Evolutionary conservation across 2,888 invertebrate species (phyloP).

Genomic region (Drosophila flavopinicola): DNA sequence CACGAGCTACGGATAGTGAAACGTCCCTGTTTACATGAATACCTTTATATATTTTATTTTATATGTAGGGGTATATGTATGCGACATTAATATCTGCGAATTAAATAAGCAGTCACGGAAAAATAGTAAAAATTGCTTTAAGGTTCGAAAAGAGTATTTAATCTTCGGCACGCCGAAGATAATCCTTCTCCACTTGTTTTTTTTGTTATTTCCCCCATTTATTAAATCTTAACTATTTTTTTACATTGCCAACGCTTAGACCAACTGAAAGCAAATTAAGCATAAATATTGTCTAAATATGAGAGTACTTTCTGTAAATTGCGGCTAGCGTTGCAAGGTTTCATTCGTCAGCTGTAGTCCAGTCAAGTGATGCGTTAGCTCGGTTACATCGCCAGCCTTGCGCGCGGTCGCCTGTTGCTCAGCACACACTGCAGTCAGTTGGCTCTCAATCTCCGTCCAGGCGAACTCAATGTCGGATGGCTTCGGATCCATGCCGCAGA

Average conservation of each 20-base stretch:
- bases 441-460: constrained; percentile 88
- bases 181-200: no score
- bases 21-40: no score
- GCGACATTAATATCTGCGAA: no score
- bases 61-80: no score
- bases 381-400: constrained; percentile 51
- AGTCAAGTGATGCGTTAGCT: constrained; percentile 64
- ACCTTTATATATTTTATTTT: no score
- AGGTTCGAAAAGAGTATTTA: no score
- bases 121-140: no score
- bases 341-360: constrained; percentile 50
- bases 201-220: constrained; percentile 24
- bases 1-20: no score
- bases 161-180: no score
- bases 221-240: constrained; percentile 36
- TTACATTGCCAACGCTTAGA: constrained; percentile 14
- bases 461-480: constrained; percentile 90
- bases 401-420: constrained; percentile 37
- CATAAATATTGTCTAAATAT: constrained; percentile 29
- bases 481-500: constrained; percentile 90
- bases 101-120: no score
- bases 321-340: constrained; percentile 53
- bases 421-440: constrained; percentile 84
- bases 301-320: constrained; percentile 3
- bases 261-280: constrained; percentile 27